These are phyloP conservation scores for Horisme vitalbata DNA, from an alignment of 2,888 invertebrate species.

Conservation along the genomic window DNA sequence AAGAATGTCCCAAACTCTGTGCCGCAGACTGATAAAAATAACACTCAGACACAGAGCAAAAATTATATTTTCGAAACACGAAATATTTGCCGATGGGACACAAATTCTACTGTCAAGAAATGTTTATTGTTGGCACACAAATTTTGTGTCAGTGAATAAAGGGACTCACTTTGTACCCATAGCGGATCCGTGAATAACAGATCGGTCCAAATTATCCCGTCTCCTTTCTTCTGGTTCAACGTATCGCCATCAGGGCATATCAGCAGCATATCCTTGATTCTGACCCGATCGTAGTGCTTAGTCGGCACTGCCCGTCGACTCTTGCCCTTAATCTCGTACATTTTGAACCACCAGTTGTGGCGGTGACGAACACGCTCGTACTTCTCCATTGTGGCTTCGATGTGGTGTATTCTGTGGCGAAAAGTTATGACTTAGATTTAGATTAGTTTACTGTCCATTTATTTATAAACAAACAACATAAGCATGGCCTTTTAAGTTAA, in stretches of 20 bases:
- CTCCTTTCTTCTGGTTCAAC: conserved; percentile 57
- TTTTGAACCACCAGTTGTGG: conserved; percentile 60
- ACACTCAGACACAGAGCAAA: too few species aligned
- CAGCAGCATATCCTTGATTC: conserved; percentile 60
- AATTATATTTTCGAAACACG: too few species aligned
- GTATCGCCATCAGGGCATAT: conserved; percentile 70
- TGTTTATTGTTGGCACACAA: too few species aligned
- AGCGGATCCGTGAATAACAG: conserved; percentile 69
- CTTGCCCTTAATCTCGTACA: conserved; percentile 24
- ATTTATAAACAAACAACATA: too few species aligned
- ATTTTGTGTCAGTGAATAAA: too few species aligned
- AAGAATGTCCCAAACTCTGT: too few species aligned
- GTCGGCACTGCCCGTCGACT: conserved; percentile 1
- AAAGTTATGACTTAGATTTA: too few species aligned
- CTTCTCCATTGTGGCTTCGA: conserved; percentile 56
- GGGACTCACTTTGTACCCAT: conserved; percentile 59
- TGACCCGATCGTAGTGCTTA: conserved; percentile 48
- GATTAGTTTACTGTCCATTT: too few species aligned
- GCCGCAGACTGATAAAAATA: too few species aligned
- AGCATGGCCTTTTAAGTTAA: too few species aligned
- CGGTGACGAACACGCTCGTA: conserved; percentile 67
- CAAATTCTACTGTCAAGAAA: too few species aligned
- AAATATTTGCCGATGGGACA: too few species aligned
- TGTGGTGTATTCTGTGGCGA: conserved; percentile 58
- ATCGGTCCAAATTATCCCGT: conserved; percentile 66